These are phyloP conservation scores for Ailurus styani DNA, from an alignment of 2,113 vertebrate genomes.

Conservation along the genomic window DNA sequence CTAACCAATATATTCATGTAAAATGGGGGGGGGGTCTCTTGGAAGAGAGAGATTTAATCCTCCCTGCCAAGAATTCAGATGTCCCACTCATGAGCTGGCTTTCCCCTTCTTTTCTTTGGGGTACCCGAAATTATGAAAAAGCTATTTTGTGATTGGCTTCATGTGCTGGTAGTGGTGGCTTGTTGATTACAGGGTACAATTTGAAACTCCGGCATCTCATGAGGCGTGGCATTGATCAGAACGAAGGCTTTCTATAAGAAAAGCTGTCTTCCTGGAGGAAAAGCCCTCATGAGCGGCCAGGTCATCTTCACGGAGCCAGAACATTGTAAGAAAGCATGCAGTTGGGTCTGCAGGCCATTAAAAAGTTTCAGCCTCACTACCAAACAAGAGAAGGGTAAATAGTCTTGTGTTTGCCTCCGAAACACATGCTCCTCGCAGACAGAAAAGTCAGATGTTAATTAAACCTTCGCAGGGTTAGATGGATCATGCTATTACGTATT, in stretches of 20 bases:
- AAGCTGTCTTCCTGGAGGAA: slow-evolving; percentile 33
- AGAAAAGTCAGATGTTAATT: slow-evolving; percentile 75
- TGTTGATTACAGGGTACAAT: not conserved
- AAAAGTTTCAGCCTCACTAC: slow-evolving; percentile 53
- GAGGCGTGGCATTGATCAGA: not conserved
- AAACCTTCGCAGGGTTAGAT: slow-evolving; percentile 56
- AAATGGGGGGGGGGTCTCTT: not conserved
- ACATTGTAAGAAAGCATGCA: not conserved
- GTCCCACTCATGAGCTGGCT: not conserved
- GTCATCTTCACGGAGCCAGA: slow-evolving; percentile 2
- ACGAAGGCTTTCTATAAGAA: slow-evolving; percentile 19
- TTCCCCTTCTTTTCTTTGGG: not conserved
- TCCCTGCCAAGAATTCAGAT: not conserved
- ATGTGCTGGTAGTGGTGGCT: not conserved
- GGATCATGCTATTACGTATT: slow-evolving; percentile 47
- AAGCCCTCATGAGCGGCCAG: slow-evolving; percentile 54
- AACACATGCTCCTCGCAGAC: slow-evolving; percentile 51
- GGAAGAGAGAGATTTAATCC: not conserved
- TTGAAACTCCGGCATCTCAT: not conserved
- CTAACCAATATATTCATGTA: not conserved
- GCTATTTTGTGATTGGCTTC: not conserved
- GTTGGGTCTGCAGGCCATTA: slow-evolving; percentile 26
- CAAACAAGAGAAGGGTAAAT: slow-evolving; percentile 45
- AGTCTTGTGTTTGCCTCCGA: slow-evolving; percentile 55
- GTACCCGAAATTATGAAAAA: not conserved